phyloP scores from a whole-genome alignment of 2,797 vertebrate species.

The Crypturellus tataupa region DNA sequence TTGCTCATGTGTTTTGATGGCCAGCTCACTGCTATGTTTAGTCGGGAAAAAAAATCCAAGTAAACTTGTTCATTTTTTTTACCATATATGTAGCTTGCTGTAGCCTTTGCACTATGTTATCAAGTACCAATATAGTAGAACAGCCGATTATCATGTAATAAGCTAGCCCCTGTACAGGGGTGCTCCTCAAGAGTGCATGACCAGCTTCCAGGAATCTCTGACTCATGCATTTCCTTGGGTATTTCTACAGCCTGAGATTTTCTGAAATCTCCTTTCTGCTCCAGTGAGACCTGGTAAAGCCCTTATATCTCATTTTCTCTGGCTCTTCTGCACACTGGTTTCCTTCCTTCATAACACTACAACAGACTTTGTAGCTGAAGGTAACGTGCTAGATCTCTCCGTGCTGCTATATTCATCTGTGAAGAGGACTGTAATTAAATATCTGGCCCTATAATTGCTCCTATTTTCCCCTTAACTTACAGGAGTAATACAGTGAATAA shows the following conservation, averaged over 20 bases:
- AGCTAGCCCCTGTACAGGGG: neutral
- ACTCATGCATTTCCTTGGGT: neutral
- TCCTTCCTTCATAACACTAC: neutral
- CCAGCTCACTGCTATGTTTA: neutral
- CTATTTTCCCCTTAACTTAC: neutral
- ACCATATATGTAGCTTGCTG: neutral
- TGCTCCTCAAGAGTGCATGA: fast-evolving
- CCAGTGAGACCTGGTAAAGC: no score
- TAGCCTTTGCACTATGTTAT: neutral
- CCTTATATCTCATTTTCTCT: neutral
- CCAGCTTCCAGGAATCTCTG: neutral
- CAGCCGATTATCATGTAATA: neutral
- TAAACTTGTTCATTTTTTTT: neutral
- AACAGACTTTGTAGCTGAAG: neutral
- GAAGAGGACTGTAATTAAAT: neutral
- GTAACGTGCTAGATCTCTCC: neutral
- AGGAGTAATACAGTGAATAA: neutral
- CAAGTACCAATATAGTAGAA: neutral
- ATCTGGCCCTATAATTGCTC: neutral
- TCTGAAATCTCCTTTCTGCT: neutral
- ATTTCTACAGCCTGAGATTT: neutral
- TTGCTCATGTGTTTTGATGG: neutral
- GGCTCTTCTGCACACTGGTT: neutral
- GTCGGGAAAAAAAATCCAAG: neutral
- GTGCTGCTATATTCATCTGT: neutral